Evolutionary conservation across 2,888 invertebrate genomes (phyloP), one percentile per base, ranked within the genome.

Genomic region (Xylocampa areola): DNA sequence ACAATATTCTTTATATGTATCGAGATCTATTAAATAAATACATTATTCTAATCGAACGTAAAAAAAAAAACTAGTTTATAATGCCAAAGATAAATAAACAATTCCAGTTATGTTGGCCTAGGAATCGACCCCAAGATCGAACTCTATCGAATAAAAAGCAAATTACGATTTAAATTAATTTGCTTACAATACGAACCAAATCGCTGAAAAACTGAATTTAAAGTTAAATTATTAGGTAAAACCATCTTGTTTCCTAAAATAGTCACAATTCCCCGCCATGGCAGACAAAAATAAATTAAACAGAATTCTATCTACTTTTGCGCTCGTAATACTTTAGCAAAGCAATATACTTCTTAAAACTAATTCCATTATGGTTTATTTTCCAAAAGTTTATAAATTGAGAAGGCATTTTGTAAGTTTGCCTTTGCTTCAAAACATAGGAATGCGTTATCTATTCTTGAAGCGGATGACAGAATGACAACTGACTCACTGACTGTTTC

Each of bases 401-500:
- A 11, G 30, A 8, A 33, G n/a, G 29, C 16, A 49, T 17, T 32
- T 30, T 14, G 11, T 45, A 35, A 29, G 14, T 43, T 60, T 48
- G 29, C 13, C 2, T 35, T 40, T 49, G 21, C 8, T 36, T 33
- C n/a, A 25, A 47, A 48, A 62, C n/a, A 41, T 27, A 19, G 45
- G 62, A 66, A 72, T 69, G 65, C 17, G 40, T 41, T 47, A 36
- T 60, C 45, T 71, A 65, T 65, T 65, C 50, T 32, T 5, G 44
- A 21, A 45, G 8, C 58, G 53, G 62, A 72, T 58, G 66, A 58
- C 63, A 65, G 58, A 68, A 68, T 47, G 41, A 51, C 41, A 44
- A 49, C 29, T 29, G n/a, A 11, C n/a, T 29, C n/a, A n/a, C n/a
- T n/a, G n/a, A n/a, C n/a, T n/a, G n/a, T n/a, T n/a, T n/a, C n/a